These are phyloP conservation scores for Chauna torquata DNA, from an alignment of 2,113 vertebrate species.

Conservation along the genomic window DNA sequence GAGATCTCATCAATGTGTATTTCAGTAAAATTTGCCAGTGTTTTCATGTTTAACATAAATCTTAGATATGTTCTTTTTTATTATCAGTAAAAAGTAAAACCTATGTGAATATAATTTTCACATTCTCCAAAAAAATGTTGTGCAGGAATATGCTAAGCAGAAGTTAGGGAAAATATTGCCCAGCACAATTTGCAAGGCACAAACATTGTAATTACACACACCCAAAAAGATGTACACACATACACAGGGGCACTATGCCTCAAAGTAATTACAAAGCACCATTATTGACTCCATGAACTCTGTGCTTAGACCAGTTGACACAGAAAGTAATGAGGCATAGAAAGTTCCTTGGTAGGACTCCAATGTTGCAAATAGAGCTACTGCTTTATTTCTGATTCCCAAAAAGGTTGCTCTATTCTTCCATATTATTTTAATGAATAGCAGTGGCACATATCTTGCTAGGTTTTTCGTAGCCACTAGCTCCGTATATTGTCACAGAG, in stretches of 20 bases:
- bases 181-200: neutral
- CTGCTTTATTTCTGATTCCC: neutral
- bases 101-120: neutral
- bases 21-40: neutral
- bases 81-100: neutral
- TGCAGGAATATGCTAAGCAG: neutral
- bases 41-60: neutral
- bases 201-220: neutral
- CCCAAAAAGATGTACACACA: rapidly evolving
- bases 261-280: neutral
- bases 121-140: neutral
- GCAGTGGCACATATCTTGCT: neutral
- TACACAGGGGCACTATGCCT: neutral
- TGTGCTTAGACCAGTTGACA: neutral
- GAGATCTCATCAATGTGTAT: neutral
- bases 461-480: neutral
- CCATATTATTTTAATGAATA: neutral
- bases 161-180: neutral
- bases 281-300: neutral
- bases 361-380: neutral
- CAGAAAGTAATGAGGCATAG: neutral
- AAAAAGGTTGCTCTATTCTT: neutral
- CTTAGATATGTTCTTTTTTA: neutral
- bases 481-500: neutral
- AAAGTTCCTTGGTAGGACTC: neutral